Evolutionary conservation across 2,888 invertebrate species (phyloP).

Genomic region (Coronaproctus castanopsis): DNA sequence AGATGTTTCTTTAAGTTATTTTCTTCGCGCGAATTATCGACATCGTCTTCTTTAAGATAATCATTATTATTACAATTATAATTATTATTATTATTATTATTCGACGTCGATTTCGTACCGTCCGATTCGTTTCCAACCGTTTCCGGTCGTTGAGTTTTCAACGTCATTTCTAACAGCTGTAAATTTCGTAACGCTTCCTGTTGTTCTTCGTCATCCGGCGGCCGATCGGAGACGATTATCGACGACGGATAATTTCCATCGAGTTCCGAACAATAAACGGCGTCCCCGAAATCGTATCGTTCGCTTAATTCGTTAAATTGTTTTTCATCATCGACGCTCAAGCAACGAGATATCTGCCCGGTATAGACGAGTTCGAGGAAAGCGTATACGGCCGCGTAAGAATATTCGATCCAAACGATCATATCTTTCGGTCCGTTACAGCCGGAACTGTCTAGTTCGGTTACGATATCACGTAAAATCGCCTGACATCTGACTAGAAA

Average conservation of each 20-base stretch:
- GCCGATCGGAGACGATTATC: no score
- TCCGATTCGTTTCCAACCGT: constrained; percentile 1
- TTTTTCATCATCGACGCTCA: constrained; percentile 20
- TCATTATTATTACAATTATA: no score
- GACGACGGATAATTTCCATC: no score
- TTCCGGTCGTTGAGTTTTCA: constrained; percentile 6
- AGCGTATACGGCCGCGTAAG: constrained; percentile 9
- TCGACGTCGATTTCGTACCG: no score
- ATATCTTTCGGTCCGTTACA: constrained; percentile 13
- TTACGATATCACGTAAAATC: constrained; percentile 25
- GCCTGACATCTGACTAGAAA: constrained; percentile 27
- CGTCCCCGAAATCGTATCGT: constrained; percentile 1
- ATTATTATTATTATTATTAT: no score
- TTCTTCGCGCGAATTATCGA: background rate
- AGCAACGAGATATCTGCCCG: constrained; percentile 4
- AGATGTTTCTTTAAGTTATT: no score
- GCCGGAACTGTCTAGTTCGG: constrained; percentile 13
- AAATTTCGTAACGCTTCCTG: constrained; percentile 6
- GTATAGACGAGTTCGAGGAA: constrained; percentile 15
- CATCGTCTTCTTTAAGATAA: background rate
- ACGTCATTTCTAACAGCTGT: background rate
- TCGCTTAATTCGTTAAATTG: constrained; percentile 2
- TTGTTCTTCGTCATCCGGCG: background rate
- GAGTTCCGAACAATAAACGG: background rate
- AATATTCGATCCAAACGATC: constrained; percentile 17